Evolutionary conservation across 2,888 invertebrate genomes (phyloP), one percentile per base, ranked within the genome.

Genomic region (Lamellibrachia satsuma): DNA sequence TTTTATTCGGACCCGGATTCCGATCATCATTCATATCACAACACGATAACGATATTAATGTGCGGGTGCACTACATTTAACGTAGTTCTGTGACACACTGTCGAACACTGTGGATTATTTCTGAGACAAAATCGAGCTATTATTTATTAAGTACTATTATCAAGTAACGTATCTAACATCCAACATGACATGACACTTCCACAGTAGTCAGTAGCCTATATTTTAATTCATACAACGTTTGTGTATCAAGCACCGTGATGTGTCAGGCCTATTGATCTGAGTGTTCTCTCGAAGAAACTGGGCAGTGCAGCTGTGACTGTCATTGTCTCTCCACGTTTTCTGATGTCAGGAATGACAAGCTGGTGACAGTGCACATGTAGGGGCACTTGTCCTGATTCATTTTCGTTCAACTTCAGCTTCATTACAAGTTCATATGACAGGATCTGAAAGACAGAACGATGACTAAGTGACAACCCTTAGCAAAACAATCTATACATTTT

Each of bases 221-320:
- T 4, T 75, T 75, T 75, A 22, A 75, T 75, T 75, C 22, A 75
- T 75, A 22, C 75, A 75, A 22, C 22, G 22, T 75, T 6, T 75
- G 75, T 75, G 22, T 22, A 75, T 75, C 22, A 75, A 15, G n/a
- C 75, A 75, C 4, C n/a, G 15, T 75, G 75, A 22, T 75, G 75
- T 22, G n/a, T 75, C 75, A 75, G 75, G 6, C 75, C 75, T 22
- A 75, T 15, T 1, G 75, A 15, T 11, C 22, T 11, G 22, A 75
- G 75, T 75, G 75, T 75, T 22, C 75, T 75, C 57, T 91, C 57
- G n/a, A 22, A 91, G 57, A 91, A 91, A 39, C 57, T 57, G 2
- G 91, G 91, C n/a, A 91, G 55, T 52, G 91, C 3, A 8, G 91
- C 91, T 57, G 57, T 91, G 52, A 91, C 22, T 52, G 52, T 91